These are phyloP conservation scores for Sebastes minor DNA, from an alignment of 2,797 vertebrate species.

Conservation along the genomic window DNA sequence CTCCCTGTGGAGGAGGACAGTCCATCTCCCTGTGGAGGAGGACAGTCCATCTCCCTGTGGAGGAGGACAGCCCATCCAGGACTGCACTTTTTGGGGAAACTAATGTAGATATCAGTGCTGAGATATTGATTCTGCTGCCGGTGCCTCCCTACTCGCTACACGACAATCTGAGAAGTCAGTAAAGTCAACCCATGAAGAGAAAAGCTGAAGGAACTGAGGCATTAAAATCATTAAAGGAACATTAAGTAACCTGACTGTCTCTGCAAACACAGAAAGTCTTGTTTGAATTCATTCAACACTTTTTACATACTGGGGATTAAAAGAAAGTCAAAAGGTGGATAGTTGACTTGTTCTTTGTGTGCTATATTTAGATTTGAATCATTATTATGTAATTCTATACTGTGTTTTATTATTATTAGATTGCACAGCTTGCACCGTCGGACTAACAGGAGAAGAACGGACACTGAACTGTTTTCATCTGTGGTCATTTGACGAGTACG, in stretches of 20 bases:
- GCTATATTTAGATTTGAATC: not conserved
- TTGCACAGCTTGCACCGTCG: no score
- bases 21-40: no score
- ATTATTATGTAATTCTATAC: not conserved
- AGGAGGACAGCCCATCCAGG: no score
- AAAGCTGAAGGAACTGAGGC: not conserved
- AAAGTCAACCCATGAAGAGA: not conserved
- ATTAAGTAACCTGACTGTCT: not conserved
- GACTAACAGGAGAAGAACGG: no score
- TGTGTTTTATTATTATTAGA: not conserved
- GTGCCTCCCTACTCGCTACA: not conserved
- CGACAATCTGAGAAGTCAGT: not conserved
- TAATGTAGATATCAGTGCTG: not conserved
- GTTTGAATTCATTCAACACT: not conserved
- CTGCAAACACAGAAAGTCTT: not conserved
- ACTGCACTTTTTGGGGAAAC: not conserved
- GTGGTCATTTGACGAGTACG: no score
- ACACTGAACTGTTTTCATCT: no score
- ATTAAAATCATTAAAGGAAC: not conserved
- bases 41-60: no score
- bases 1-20: no score
- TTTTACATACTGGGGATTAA: no score
- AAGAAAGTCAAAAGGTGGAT: not conserved
- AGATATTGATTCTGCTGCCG: not conserved
- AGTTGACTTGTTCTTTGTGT: not conserved